These are phyloP conservation scores for Stichodactyla helianthus DNA, from an alignment of 64 coral and sea anemone species.

Conservation along the genomic window DNA sequence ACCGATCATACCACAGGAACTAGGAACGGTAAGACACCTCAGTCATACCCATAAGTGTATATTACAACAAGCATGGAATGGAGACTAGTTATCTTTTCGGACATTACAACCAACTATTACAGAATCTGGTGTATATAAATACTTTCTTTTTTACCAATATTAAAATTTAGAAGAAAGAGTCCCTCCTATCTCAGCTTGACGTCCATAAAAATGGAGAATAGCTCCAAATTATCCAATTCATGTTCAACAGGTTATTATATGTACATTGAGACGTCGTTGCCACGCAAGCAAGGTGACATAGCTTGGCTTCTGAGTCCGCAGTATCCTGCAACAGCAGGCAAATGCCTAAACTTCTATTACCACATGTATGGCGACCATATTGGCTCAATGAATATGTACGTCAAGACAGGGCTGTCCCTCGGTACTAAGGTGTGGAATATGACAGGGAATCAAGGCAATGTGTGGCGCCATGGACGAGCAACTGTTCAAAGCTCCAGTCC, in stretches of 20 bases:
- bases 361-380: conserved; percentile 91
- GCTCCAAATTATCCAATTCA: too few relatives aligned
- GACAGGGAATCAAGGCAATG: conserved; percentile 73
- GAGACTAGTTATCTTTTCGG: background rate
- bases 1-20: conserved; percentile 89
- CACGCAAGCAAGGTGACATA: conserved; percentile 57
- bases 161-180: too few relatives aligned
- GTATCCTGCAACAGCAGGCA: conserved; percentile 56
- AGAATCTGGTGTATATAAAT: too few relatives aligned
- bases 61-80: background rate
- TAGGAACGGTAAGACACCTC: conserved; percentile 52
- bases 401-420: conserved; percentile 38
- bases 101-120: too few relatives aligned
- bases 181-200: background rate
- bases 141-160: too few relatives aligned
- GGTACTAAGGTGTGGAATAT: conserved; percentile 72
- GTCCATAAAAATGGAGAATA: too few relatives aligned
- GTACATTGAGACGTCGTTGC: conserved; percentile 86
- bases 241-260: conserved; percentile 71
- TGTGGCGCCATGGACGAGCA: conserved; percentile 69
- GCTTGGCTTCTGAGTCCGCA: conserved; percentile 64
- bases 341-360: conserved; percentile 94
- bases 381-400: conserved; percentile 70
- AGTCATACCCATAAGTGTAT: background rate
- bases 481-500: conserved; percentile 23